phyloP scores from a whole-genome alignment of 23 tunicate genomes.

The Ciona savignyi region DNA sequence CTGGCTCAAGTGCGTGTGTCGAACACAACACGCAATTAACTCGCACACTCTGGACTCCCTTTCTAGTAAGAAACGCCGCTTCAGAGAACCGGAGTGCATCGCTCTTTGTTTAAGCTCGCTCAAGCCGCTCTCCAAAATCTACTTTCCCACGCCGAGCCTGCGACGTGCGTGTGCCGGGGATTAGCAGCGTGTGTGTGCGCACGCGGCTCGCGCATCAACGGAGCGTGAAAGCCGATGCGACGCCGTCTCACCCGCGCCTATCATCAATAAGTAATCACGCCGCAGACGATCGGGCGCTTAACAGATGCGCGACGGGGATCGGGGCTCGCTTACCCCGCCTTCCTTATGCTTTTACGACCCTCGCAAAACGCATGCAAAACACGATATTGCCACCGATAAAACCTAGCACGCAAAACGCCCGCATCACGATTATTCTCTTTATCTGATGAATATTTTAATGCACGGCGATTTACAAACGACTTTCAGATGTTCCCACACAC shows the following conservation, averaged over 20 bases:
- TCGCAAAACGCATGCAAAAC: no score
- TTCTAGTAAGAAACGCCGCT: background rate
- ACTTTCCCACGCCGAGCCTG: slow-evolving; percentile 55
- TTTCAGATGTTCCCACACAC: no score
- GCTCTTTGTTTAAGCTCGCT: slow-evolving; percentile 39
- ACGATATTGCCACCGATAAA: no score
- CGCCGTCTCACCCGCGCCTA: background rate
- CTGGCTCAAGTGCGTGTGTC: background rate
- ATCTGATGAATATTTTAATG: no score
- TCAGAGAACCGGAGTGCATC: slow-evolving; percentile 8
- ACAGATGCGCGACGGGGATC: background rate
- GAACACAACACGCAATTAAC: background rate
- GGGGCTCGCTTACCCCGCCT: background rate
- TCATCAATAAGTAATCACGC: slow-evolving; percentile 1
- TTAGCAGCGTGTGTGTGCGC: slow-evolving; percentile 40
- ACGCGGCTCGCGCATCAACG: slow-evolving; percentile 9
- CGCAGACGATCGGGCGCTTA: background rate
- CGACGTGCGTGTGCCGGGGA: slow-evolving; percentile 13
- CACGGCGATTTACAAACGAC: no score
- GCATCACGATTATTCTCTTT: no score
- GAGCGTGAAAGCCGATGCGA: slow-evolving; percentile 3
- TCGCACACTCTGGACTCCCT: slow-evolving; percentile 3
- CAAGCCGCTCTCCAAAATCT: slow-evolving; percentile 7
- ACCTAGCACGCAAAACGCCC: no score
- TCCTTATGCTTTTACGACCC: background rate